Base-by-base conservation (phyloP, 2,797 vertebrate genomes). In the Pantherophis alleghaniensis region DNA sequence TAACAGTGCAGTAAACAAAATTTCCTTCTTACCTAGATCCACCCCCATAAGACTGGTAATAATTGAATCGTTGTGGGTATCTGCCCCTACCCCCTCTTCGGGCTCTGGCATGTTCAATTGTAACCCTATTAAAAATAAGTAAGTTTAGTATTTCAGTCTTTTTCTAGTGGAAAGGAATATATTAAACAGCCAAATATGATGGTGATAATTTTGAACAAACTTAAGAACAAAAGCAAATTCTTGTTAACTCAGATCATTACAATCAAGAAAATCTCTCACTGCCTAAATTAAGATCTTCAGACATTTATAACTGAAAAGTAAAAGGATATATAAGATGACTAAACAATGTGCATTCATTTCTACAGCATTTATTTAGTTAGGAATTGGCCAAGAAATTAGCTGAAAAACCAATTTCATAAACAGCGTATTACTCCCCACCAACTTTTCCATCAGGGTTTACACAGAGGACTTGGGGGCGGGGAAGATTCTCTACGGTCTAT, bases 21-120 rank as follows among this genome's bases (percentile, higher is more conserved):
- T 91, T 94, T 28, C 83, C 10, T 86, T 96, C 92, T 57, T 97
- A 99, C 98, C 98, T 98, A 95, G 98, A 98, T 96, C 98, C 98
- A 95, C 97, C 98, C 95, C 98, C 98, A 94, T 98, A 98, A 3
- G 98, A 98, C 59, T 97, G 98, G 61, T 99, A 98, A 94, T 98
- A 99, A 95, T 98, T 97, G 89, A 98, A 98, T 1, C 98, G 98
- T 11, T 98, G 98, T 0, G 98, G 96, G 93, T 98, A 99, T 79
- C 99, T 98, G 63, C 98, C 98, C 90, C 98, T 98, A 74, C 98
- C 98, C 22, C 98, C 98, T 97, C 98, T 98, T 86, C 98, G 98
- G 95, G 99, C 99, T 93, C 98, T 98, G 94, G 99, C 99, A n/a
- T 98, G 98, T 95, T 99, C 99, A 83, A 99, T 98, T 11, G 98